phyloP scores from a whole-genome alignment of 2,888 invertebrate genomes.

The Ichneumoninae sp. region DNA sequence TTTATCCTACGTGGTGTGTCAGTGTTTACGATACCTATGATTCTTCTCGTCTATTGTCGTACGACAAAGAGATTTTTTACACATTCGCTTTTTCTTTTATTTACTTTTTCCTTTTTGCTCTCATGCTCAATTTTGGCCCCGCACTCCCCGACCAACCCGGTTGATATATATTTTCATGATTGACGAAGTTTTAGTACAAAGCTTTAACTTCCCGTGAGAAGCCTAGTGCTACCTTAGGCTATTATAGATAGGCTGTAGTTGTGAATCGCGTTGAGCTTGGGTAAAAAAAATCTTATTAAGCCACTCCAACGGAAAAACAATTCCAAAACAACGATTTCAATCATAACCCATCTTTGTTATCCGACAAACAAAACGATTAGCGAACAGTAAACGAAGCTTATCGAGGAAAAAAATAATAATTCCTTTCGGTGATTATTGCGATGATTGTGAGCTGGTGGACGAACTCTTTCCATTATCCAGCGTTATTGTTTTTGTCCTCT shows the following conservation, averaged over 20 bases:
- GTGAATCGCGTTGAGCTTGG: constrained; percentile 28
- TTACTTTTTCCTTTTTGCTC: constrained; percentile 36
- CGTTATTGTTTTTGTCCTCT: not conserved
- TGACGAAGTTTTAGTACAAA: constrained; percentile 1
- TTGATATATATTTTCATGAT: constrained; percentile 9
- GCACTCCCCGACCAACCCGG: constrained; percentile 13
- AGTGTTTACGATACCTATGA: constrained; percentile 29
- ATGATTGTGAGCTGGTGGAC: constrained; percentile 13
- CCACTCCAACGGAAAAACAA: not conserved
- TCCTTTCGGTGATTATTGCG: constrained; percentile 11
- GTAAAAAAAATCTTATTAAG: constrained; percentile 5
- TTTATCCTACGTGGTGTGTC: constrained; percentile 44
- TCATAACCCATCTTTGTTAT: not conserved
- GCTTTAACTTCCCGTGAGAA: constrained; percentile 29
- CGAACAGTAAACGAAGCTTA: constrained; percentile 23
- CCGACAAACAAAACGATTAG: not conserved
- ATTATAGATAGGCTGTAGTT: constrained; percentile 46
- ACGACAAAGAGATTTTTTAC: constrained; percentile 25
- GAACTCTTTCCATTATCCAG: constrained; percentile 7
- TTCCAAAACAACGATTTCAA: not conserved
- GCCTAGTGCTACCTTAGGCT: constrained; percentile 73
- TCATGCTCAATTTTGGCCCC: constrained; percentile 49
- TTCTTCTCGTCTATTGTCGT: constrained; percentile 15
- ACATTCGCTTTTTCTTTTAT: constrained; percentile 24
- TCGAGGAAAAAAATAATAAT: constrained; percentile 3